Evolutionary conservation across 2,888 invertebrate species (phyloP).

Genomic region (Barypeithes pellucidus): DNA sequence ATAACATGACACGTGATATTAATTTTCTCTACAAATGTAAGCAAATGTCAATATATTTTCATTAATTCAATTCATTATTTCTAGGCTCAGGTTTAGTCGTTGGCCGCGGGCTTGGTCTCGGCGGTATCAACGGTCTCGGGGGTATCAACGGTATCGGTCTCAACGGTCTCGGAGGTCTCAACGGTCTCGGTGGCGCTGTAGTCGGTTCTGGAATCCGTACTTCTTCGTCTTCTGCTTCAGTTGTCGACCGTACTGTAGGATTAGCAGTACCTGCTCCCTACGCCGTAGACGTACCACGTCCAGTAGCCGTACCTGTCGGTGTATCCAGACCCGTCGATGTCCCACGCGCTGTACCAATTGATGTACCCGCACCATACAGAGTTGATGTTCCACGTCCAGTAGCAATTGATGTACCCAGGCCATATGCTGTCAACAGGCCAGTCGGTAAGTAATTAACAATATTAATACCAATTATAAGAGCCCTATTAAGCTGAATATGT

Average conservation of each 20-base stretch:
- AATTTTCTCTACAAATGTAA: too few species aligned
- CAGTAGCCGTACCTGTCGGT: conserved; percentile 48
- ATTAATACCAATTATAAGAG: too few species aligned
- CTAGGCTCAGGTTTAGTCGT: conserved; percentile 26
- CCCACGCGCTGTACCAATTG: conserved; percentile 48
- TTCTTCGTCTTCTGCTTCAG: conserved; percentile 65
- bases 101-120: conserved; percentile 55
- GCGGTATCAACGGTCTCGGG: too few species aligned
- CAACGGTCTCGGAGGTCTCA: too few species aligned
- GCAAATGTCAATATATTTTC: too few species aligned
- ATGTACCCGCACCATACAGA: conserved; percentile 46
- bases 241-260: conserved; percentile 74
- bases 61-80: neutral
- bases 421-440: conserved; percentile 62
- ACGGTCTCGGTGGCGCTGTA: conserved; percentile 55
- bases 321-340: conserved; percentile 45
- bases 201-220: conserved; percentile 49
- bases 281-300: conserved; percentile 49
- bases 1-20: too few species aligned
- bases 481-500: too few species aligned
- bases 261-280: conserved; percentile 62
- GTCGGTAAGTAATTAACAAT: conserved; percentile 58
- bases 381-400: conserved; percentile 49
- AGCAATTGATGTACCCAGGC: conserved; percentile 53
- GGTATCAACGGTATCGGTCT: too few species aligned